Conservation (phyloP, 2,797 vertebrate genomes). For the Cottoperca gobio region DNA sequence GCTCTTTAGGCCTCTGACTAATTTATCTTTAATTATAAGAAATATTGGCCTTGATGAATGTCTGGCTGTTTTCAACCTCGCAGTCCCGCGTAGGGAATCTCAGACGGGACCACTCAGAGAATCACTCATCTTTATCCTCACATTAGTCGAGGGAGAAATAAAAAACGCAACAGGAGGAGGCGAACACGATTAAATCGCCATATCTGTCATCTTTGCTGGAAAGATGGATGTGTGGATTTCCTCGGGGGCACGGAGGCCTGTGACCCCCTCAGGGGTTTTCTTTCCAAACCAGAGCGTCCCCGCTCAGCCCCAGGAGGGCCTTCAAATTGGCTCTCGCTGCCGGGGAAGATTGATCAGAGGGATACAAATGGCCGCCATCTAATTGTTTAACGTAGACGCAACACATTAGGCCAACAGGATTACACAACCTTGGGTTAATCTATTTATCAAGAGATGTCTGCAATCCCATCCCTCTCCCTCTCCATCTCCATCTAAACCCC, state of each 20-base stretch:
- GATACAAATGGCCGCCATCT: constrained; percentile 82
- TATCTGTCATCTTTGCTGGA: constrained; percentile 84
- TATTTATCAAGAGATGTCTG: constrained; percentile 82
- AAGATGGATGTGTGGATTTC: constrained; percentile 83
- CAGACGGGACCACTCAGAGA: constrained; percentile 56
- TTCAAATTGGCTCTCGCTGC: constrained; percentile 82
- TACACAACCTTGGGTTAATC: constrained; percentile 85
- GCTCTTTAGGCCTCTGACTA: constrained; percentile 8
- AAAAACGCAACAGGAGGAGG: constrained; percentile 72
- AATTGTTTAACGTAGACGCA: constrained; percentile 87
- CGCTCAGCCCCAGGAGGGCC: constrained; percentile 67
- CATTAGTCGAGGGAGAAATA: constrained; percentile 73
- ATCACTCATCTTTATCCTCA: constrained; percentile 84
- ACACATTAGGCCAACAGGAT: constrained; percentile 84
- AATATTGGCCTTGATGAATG: constrained; percentile 42
- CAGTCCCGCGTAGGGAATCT: constrained; percentile 20
- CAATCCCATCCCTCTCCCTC: constrained; percentile 77
- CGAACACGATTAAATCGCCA: constrained; percentile 80
- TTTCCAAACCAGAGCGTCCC: constrained; percentile 62
- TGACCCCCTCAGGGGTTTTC: constrained; percentile 74
- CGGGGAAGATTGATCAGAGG: constrained; percentile 84
- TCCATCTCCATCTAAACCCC: constrained; percentile 61
- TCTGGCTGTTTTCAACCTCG: constrained; percentile 26
- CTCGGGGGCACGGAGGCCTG: constrained; percentile 50
- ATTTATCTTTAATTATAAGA: constrained; percentile 22